Evolutionary conservation across 2,888 invertebrate genomes (phyloP).

Genomic region (Escarpia spicata): DNA sequence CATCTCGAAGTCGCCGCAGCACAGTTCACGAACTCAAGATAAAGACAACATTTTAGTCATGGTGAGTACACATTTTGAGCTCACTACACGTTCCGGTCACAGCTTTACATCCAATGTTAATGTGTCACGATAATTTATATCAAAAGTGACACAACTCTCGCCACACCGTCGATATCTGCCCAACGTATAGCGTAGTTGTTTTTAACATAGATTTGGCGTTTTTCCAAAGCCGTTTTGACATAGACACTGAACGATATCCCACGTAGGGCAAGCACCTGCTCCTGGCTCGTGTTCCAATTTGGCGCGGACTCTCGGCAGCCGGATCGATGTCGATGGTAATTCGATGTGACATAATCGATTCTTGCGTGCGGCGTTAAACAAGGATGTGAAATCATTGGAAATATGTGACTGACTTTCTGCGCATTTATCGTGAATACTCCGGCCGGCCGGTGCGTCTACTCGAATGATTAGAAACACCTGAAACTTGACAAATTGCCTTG

Average conservation of each 20-base stretch:
- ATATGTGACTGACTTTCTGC: not conserved
- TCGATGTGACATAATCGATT: not conserved
- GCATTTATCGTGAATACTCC: not conserved
- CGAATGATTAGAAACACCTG: not conserved
- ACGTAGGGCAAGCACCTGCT: not conserved
- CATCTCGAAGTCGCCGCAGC: not conserved
- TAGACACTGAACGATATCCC: not conserved
- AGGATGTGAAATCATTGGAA: not conserved
- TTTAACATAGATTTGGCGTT: not conserved
- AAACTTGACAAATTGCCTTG: not conserved
- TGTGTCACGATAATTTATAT: not conserved
- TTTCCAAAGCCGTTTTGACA: not conserved
- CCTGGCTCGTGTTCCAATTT: not conserved
- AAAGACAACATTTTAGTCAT: not conserved
- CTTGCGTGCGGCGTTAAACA: not conserved
- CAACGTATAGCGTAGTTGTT: not conserved
- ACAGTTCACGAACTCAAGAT: not conserved
- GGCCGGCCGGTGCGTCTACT: not conserved
- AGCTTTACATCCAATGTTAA: not conserved
- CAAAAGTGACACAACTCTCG: not conserved
- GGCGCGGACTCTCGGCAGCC: not conserved
- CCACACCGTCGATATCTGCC: not conserved
- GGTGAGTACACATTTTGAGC: not conserved
- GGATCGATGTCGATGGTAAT: not conserved
- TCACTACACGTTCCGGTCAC: not conserved